Evolutionary conservation across 35 echinoderm and acorn worm species (phyloP).

Genomic region (Acanthaster planci): DNA sequence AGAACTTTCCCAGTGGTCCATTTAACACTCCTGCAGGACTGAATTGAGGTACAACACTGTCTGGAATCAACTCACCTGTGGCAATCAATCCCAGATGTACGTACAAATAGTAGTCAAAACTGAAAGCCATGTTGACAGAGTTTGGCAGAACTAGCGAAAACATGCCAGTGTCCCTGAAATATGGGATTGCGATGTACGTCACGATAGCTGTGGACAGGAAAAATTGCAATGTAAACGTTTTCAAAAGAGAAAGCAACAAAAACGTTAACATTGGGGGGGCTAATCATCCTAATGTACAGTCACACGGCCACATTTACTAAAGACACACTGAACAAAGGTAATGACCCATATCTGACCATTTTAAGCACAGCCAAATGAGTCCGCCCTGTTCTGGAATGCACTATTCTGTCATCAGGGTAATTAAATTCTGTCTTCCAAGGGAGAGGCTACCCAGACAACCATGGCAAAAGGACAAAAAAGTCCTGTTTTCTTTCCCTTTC

Average conservation of each 20-base stretch:
- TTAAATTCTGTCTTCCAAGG: too few species aligned
- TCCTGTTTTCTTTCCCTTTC: too few species aligned
- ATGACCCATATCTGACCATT: background rate
- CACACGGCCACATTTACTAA: background rate
- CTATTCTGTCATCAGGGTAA: too few species aligned
- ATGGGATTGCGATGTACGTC: slow-evolving; percentile 45
- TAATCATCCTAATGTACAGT: background rate
- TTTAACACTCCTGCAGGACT: too few species aligned
- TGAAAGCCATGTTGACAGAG: slow-evolving; percentile 45
- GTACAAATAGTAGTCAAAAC: slow-evolving; percentile 73
- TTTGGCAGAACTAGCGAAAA: slow-evolving; percentile 59
- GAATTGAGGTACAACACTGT: too few species aligned
- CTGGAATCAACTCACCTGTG: slow-evolving; percentile 62
- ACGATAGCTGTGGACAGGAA: slow-evolving; percentile 55
- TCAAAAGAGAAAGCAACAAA: background rate
- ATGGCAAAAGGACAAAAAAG: too few species aligned
- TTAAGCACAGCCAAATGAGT: background rate
- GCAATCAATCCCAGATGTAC: slow-evolving; percentile 45
- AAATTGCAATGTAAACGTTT: background rate
- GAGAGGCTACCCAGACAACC: too few species aligned
- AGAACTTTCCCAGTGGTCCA: too few species aligned
- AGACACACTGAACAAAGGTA: background rate
- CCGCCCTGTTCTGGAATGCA: too few species aligned
- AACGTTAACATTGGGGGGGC: background rate
- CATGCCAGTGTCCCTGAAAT: slow-evolving; percentile 41